phyloP scores from a whole-genome alignment of 1,140 invertebrate species.

The Sycophila sp. region DNA sequence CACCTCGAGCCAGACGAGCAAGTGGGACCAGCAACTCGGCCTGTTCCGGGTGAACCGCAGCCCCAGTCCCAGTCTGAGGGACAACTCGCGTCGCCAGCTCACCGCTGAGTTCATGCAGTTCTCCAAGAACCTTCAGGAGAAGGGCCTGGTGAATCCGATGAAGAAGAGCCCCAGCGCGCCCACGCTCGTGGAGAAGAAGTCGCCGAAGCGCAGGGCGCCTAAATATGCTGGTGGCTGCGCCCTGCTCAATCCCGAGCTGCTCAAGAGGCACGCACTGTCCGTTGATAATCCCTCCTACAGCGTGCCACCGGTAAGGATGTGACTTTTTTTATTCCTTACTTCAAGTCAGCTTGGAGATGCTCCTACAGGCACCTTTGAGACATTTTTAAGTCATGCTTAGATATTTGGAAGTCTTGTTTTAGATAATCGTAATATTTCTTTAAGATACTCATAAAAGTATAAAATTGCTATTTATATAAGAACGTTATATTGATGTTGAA shows the following conservation, averaged over 20 bases:
- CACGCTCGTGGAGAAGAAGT: slow-evolving; percentile 65
- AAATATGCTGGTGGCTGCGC: slow-evolving; percentile 64
- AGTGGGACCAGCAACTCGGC: slow-evolving; percentile 73
- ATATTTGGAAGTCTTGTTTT: too few species aligned
- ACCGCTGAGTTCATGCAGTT: slow-evolving; percentile 78
- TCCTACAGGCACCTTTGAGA: too few species aligned
- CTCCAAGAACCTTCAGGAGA: slow-evolving; percentile 71
- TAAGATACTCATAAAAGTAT: too few species aligned
- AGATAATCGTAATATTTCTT: too few species aligned
- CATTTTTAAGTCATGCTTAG: too few species aligned
- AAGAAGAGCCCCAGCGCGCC: slow-evolving; percentile 71
- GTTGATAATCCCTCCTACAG: slow-evolving; percentile 71
- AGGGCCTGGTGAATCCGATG: slow-evolving; percentile 56
- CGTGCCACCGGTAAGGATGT: slow-evolving; percentile 55
- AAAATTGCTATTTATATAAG: too few species aligned
- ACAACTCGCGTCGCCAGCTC: slow-evolving; percentile 66
- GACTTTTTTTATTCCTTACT: too few species aligned
- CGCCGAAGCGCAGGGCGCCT: slow-evolving; percentile 48
- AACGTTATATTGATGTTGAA: too few species aligned
- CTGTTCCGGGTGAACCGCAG: slow-evolving; percentile 69
- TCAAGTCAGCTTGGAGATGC: too few species aligned
- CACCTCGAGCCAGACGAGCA: slow-evolving; percentile 66
- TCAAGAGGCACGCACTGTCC: slow-evolving; percentile 75
- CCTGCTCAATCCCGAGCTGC: slow-evolving; percentile 68
- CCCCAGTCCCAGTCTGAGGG: slow-evolving; percentile 60